A percentile compares a stretch with the other conserved stretches of the same genome.
phyloP scores from a whole-genome alignment of 2,888 invertebrate species.

The Dermolepida albohirtum region DNA sequence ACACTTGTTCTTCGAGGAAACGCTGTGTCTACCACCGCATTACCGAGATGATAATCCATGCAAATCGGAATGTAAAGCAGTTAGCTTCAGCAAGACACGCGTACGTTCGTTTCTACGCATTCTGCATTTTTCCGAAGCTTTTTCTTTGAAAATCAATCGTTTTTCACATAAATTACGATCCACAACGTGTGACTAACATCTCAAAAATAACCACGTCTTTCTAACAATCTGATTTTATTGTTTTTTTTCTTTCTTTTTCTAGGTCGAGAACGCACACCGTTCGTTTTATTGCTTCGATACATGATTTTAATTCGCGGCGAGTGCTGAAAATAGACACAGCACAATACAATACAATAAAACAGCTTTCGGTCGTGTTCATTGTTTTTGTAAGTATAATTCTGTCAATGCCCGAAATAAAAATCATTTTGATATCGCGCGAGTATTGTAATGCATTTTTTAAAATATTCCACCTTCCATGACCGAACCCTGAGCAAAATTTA shows the following conservation, averaged over 20 bases:
- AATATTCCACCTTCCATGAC: too few relatives aligned
- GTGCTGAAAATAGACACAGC: background rate
- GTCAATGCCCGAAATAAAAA: too few relatives aligned
- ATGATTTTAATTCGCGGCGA: background rate
- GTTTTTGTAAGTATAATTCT: too few relatives aligned
- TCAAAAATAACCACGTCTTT: background rate
- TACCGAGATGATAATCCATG: slow-evolving; percentile 32
- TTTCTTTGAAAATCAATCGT: slow-evolving; percentile 1
- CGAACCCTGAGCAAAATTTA: too few relatives aligned
- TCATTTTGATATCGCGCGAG: too few relatives aligned
- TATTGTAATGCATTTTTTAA: too few relatives aligned
- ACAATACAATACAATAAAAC: too few relatives aligned
- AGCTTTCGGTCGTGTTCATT: too few relatives aligned
- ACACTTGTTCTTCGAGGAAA: slow-evolving; percentile 1
- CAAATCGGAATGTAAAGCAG: slow-evolving; percentile 21
- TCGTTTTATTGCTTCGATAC: slow-evolving; percentile 9
- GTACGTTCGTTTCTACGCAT: background rate
- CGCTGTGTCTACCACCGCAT: background rate
- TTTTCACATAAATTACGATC: background rate
- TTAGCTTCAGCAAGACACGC: background rate
- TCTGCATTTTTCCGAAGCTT: background rate
- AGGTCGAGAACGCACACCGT: slow-evolving; percentile 5
- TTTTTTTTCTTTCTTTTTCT: slow-evolving; percentile 26
- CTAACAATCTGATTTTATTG: background rate
- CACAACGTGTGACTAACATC: slow-evolving; percentile 1